Conservation (phyloP, 2,113 vertebrate genomes). For the Furnarius figulus region DNA sequence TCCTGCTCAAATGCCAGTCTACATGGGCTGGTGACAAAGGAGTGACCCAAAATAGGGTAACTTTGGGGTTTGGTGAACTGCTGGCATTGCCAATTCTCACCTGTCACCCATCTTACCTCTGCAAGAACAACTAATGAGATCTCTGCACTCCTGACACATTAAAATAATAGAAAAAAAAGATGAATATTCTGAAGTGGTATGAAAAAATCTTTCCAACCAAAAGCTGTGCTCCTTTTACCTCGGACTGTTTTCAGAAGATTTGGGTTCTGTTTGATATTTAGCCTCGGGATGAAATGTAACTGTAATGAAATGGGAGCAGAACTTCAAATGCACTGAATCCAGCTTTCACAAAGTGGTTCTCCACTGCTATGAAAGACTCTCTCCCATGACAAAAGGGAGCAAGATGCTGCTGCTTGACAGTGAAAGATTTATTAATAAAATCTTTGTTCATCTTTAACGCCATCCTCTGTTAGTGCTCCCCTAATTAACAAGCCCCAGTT, state of each 20-base stretch:
- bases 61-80: not conserved
- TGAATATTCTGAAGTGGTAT: not conserved
- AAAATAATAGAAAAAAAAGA: not conserved
- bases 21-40: not conserved
- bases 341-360: not conserved
- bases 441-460: not conserved
- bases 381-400: not conserved
- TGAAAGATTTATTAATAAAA: constrained; percentile 10
- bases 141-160: not conserved
- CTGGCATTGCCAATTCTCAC: not conserved
- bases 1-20: not conserved
- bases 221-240: not conserved
- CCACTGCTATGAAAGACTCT: not conserved
- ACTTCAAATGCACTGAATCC: not conserved
- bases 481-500: not conserved
- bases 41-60: not conserved
- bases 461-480: not conserved
- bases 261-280: constrained; percentile 2
- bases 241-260: not conserved
- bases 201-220: not conserved
- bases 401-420: not conserved
- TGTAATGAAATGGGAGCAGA: not conserved
- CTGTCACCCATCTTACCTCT: not conserved
- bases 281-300: not conserved
- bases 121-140: not conserved